Percentiles rank a stretch among this genome's conserved stretches.
phyloP scores from a whole-genome alignment of 30 jellyfish, hydroid and myxozoan genomes.

The Aurelia coerulea region DNA sequence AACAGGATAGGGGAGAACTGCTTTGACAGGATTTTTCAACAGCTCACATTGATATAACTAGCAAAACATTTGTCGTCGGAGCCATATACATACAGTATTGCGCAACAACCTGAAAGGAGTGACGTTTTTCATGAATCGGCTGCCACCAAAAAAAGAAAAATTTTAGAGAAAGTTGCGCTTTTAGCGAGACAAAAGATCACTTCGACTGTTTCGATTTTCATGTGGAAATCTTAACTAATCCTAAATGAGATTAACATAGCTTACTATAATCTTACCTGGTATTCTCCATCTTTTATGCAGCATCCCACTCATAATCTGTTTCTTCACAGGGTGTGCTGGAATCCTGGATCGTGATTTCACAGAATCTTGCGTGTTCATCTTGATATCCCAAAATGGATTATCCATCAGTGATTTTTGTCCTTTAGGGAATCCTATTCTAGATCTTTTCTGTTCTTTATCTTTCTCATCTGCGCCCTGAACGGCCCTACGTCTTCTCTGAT shows the following conservation, averaged over 20 bases:
- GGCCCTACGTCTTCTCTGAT: constrained; percentile 49
- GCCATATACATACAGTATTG: too few species aligned
- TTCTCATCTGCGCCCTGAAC: not conserved
- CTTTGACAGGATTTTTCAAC: too few species aligned
- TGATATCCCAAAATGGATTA: constrained; percentile 97
- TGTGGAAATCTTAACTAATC: too few species aligned
- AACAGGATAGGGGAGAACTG: too few species aligned
- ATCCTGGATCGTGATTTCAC: constrained; percentile 72
- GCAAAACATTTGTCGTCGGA: too few species aligned
- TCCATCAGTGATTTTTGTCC: constrained; percentile 60
- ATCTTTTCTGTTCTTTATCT: not conserved
- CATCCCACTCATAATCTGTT: constrained; percentile 83
- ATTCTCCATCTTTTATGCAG: constrained; percentile 94
- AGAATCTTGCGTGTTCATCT: constrained; percentile 54
- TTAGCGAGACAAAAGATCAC: too few species aligned
- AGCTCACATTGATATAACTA: too few species aligned
- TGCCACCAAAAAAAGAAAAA: too few species aligned
- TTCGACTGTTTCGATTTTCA: too few species aligned
- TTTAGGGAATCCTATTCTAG: not conserved
- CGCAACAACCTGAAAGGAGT: too few species aligned
- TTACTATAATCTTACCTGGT: constrained; percentile 79
- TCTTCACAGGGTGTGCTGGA: constrained; percentile 77
- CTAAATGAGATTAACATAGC: not conserved
- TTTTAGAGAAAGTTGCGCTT: too few species aligned
- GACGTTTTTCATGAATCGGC: too few species aligned